Evolutionary conservation across 92 coral and sea anemone genomes (phyloP).

Genomic region (Phenganax subtilis): DNA sequence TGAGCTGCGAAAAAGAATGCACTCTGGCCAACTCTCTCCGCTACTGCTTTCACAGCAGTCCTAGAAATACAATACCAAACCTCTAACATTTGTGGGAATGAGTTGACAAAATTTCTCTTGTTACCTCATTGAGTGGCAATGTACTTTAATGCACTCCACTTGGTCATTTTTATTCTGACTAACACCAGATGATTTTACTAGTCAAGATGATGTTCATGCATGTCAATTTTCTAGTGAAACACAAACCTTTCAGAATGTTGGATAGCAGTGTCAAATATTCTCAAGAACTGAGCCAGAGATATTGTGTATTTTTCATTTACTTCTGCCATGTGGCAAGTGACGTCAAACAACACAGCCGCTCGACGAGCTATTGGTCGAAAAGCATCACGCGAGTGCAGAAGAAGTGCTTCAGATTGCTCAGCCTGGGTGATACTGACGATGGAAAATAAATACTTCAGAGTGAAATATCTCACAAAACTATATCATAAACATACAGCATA

Average conservation of each 20-base stretch:
- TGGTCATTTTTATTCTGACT: too few relatives aligned
- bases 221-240: background rate
- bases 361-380: constrained; percentile 99
- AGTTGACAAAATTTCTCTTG: background rate
- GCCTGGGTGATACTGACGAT: constrained; percentile 71
- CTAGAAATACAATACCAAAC: constrained; percentile 34
- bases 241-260: constrained; percentile 90
- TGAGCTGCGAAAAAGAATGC: constrained; percentile 86
- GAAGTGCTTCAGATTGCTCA: constrained; percentile 84
- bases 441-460: background rate
- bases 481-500: too few relatives aligned
- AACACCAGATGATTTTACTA: background rate
- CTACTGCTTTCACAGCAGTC: constrained; percentile 97
- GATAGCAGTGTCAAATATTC: constrained; percentile 89
- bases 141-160: too few relatives aligned
- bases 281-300: constrained; percentile 83
- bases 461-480: background rate
- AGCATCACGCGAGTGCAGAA: constrained; percentile 99
- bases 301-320: constrained; percentile 83
- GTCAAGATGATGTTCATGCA: background rate
- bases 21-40: constrained; percentile 89
- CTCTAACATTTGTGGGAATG: too few relatives aligned
- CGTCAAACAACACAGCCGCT: constrained; percentile 98
- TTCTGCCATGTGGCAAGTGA: constrained; percentile 83
- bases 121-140: too few relatives aligned